Conservation (phyloP, 2,113 vertebrate genomes). For the Chionomys nivalis region DNA sequence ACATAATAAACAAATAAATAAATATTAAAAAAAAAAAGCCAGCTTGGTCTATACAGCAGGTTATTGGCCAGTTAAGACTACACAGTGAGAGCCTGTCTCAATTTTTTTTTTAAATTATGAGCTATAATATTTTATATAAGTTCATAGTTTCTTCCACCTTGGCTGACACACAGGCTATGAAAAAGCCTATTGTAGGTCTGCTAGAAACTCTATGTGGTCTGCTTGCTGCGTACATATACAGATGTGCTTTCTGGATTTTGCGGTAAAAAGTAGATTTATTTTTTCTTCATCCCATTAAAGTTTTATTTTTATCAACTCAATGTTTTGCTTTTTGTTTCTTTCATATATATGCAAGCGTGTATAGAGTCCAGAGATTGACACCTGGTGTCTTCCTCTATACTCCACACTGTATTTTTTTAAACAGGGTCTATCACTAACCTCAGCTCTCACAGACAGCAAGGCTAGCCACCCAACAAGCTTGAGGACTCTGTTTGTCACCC, state of each 20-base stretch:
- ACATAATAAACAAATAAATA: no score
- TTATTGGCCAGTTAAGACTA: background rate
- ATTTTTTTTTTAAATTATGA: background rate
- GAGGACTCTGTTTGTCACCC: background rate
- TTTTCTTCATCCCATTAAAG: background rate
- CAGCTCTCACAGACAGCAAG: background rate
- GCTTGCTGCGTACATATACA: background rate
- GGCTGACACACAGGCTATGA: background rate
- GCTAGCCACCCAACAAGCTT: background rate
- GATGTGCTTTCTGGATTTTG: background rate
- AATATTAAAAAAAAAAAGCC: no score
- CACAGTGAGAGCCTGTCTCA: background rate
- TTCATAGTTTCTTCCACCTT: background rate
- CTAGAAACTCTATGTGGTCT: no score
- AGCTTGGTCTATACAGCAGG: background rate
- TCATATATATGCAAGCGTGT: background rate
- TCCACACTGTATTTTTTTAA: background rate
- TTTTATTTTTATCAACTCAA: background rate
- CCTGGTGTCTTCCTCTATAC: background rate
- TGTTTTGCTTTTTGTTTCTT: background rate
- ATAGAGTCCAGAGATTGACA: background rate
- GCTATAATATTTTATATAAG: background rate
- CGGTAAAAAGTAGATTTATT: background rate
- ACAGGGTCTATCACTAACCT: background rate
- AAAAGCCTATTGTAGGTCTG: background rate